A percentile compares a stretch with the other conserved stretches of the same genome.
Evolutionary conservation across 2,888 invertebrate species (phyloP).

Genomic region (Lepas anatifera): DNA sequence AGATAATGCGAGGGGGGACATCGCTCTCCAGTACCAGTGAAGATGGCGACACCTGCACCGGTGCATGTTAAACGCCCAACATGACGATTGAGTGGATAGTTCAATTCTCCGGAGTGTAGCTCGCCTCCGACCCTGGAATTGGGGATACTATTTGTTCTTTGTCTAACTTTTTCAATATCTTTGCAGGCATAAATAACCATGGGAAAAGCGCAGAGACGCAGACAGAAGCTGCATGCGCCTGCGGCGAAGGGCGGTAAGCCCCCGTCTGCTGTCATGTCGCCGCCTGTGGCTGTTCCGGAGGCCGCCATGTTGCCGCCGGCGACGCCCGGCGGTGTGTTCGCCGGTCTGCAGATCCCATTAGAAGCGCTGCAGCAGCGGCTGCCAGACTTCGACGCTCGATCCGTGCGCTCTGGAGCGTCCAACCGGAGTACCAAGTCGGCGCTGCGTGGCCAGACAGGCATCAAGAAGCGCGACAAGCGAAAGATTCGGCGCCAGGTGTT

Average conservation of each 20-base stretch:
- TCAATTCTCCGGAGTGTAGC: too few species aligned
- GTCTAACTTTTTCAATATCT: too few species aligned
- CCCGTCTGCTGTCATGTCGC: not conserved
- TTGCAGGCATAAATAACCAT: too few species aligned
- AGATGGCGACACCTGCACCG: too few species aligned
- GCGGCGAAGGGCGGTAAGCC: not conserved
- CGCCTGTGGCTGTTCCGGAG: not conserved
- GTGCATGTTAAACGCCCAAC: too few species aligned
- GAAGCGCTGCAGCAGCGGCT: not conserved
- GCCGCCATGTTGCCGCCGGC: not conserved
- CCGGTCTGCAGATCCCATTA: not conserved
- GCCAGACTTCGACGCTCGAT: not conserved
- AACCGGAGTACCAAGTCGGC: conserved; percentile 15
- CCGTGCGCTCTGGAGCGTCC: not conserved
- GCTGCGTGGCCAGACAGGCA: not conserved
- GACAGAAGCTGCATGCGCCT: not conserved
- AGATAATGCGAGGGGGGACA: too few species aligned
- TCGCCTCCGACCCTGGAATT: too few species aligned
- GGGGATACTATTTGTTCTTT: too few species aligned
- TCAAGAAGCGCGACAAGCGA: conserved; percentile 13
- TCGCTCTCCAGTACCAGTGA: too few species aligned
- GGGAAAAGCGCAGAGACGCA: not conserved
- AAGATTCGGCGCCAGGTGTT: conserved; percentile 8
- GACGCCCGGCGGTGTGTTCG: not conserved
- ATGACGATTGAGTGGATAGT: too few species aligned